Evolutionary conservation across 2,113 vertebrate species (phyloP), one percentile per base, ranked within the genome.

Genomic region (Corythornis cristatus): DNA sequence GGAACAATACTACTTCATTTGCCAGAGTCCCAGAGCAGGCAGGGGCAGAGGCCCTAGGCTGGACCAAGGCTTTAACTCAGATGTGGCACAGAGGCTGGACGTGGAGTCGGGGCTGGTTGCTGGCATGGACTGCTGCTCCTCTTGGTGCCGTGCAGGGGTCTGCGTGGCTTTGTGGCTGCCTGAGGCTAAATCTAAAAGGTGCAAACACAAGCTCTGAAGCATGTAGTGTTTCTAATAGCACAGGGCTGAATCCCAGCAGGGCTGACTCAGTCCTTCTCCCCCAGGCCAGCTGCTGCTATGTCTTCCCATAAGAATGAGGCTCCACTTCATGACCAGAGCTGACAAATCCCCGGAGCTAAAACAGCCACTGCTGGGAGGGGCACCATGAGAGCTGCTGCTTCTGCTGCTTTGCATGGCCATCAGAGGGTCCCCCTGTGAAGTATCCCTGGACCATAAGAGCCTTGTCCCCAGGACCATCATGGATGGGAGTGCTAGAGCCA

Each of bases 401-500:
- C 78, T 57, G 14, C 14, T 28, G 33, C 75, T 84, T 31, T 81
- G 16, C 3, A 1, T 5, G 60, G 54, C 65, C 75, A 12, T 85
- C 60, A 45, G 58, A 58, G 35, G 40, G n/a, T 46, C 33, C 40
- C 75, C 48, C 70, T 45, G 28, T 5, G 1, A 4, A 3, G 18
- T 18, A 62, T 17, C 66, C n/a, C 71, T 57, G 56, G 7, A 10
- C 46, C 2, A 0, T 22, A 15, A 62, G n/a, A 79, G 31, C 35
- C 66, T 37, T 16, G 6, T 29, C 28, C 61, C 51, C 42, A 43
- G 35, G 15, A 21, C 16, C 0, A 0, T 1, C 1, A 0, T 29
- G 70, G 45, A 4, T 21, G 29, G 51, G 4, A 14, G 11, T 12
- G 58, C 48, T 6, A 14, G 29, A 22, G 13, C 26, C 33, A 25